Conservation (phyloP, 2,888 invertebrate genomes). For the Trachelus stipa region DNA sequence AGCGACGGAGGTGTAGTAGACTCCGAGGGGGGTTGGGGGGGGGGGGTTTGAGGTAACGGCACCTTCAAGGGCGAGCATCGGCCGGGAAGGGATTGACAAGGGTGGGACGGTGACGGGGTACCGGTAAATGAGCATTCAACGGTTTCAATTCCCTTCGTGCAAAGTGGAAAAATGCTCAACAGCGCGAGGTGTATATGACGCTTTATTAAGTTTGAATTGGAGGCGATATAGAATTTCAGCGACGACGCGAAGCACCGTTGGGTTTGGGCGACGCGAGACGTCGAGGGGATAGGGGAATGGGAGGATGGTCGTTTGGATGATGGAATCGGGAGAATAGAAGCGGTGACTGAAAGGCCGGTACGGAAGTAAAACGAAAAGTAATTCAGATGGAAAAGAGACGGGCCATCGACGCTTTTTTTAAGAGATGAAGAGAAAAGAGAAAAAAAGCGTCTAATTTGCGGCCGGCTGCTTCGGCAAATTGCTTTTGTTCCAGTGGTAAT, state of each 20-base stretch:
- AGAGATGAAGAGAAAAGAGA: not conserved
- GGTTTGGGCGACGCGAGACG: not conserved
- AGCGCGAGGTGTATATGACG: conserved; percentile 55
- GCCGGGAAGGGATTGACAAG: conserved; percentile 27
- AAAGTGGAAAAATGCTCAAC: conserved; percentile 42
- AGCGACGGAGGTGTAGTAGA: conserved; percentile 11
- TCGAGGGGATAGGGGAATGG: not conserved
- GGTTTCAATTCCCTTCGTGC: conserved; percentile 45
- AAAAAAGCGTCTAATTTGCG: not conserved
- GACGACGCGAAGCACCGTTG: conserved; percentile 9
- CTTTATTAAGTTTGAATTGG: conserved; percentile 64
- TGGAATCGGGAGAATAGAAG: not conserved
- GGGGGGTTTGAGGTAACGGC: conserved; percentile 8
- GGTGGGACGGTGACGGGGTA: conserved; percentile 22
- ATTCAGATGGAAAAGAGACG: not conserved
- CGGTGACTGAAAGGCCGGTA: not conserved
- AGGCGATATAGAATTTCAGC: conserved; percentile 55
- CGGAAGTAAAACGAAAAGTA: conserved; percentile 1
- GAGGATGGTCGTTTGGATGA: not conserved
- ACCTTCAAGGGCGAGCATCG: conserved; percentile 18
- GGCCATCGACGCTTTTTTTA: not conserved
- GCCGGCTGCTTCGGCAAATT: not conserved
- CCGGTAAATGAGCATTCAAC: conserved; percentile 61
- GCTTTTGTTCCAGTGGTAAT: not conserved
- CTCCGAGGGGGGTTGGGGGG: conserved; percentile 4